Evolutionary conservation across 1,140 invertebrate species (phyloP).

Genomic region (Periplaneta americana): DNA sequence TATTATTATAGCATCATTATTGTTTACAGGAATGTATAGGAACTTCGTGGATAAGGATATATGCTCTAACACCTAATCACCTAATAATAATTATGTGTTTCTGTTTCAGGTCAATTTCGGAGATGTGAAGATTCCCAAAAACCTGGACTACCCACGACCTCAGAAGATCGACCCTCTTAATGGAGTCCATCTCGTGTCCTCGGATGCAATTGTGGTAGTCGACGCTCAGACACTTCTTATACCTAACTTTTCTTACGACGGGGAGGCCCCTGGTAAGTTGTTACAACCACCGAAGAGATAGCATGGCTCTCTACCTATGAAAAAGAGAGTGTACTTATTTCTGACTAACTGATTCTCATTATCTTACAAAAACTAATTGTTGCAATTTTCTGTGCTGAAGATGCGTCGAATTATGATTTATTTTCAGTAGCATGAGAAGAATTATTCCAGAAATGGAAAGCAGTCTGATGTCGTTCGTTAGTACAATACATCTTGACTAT

Average conservation of each 20-base stretch:
- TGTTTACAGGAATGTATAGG: neutral
- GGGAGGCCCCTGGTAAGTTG: conserved; percentile 77
- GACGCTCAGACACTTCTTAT: conserved; percentile 86
- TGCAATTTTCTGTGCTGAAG: no score
- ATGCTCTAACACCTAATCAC: neutral
- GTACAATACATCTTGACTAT: no score
- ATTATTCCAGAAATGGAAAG: no score
- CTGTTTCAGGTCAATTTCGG: conserved; percentile 81
- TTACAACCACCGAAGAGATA: no score
- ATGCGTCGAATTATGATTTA: no score
- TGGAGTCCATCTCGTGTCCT: conserved; percentile 77
- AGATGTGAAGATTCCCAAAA: conserved; percentile 71
- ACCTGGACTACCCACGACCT: conserved; percentile 74
- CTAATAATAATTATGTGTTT: neutral
- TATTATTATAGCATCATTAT: no score
- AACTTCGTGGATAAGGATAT: neutral
- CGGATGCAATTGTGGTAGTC: conserved; percentile 79
- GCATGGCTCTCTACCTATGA: no score
- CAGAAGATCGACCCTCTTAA: conserved; percentile 68
- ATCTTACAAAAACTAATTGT: no score
- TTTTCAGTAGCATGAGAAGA: no score
- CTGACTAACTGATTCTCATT: no score
- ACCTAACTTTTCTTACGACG: conserved; percentile 83
- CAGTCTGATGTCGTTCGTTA: no score
- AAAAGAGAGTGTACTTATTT: no score